Evolutionary conservation across 2,888 invertebrate species (phyloP).

Genomic region (Torymus texanus): DNA sequence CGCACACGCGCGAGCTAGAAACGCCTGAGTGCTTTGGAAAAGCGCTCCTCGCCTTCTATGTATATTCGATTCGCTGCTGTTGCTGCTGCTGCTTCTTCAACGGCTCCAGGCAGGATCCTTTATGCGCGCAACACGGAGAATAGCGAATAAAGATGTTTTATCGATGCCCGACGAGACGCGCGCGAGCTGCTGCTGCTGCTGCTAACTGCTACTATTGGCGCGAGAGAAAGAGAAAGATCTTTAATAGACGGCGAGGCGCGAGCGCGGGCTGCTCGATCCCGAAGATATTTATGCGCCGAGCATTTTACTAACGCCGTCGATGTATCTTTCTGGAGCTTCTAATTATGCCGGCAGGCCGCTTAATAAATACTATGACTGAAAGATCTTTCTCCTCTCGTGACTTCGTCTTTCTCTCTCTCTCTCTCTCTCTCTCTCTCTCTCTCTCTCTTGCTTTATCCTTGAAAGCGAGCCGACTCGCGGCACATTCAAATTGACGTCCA

Average conservation of each 20-base stretch:
- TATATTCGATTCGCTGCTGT: not conserved
- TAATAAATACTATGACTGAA: slow-evolving; percentile 29
- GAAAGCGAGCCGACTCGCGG: not conserved
- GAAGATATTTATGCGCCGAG: slow-evolving; percentile 42
- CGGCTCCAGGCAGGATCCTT: not conserved
- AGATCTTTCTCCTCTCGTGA: too few species aligned
- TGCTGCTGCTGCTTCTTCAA: not conserved
- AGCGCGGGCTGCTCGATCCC: slow-evolving; percentile 6
- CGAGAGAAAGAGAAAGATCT: slow-evolving; percentile 16
- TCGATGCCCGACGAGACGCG: slow-evolving; percentile 13
- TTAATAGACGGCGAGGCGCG: slow-evolving; percentile 24
- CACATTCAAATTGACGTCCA: slow-evolving; percentile 2
- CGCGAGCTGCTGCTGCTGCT: not conserved
- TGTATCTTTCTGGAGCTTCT: slow-evolving; percentile 26
- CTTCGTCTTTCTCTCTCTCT: too few species aligned
- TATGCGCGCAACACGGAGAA: slow-evolving; percentile 42
- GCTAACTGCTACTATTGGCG: too few species aligned
- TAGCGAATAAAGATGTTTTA: slow-evolving; percentile 51
- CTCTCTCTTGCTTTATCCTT: not conserved
- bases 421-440: too few species aligned
- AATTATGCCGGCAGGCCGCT: slow-evolving; percentile 45
- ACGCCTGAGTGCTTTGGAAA: slow-evolving; percentile 3
- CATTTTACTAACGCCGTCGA: slow-evolving; percentile 12
- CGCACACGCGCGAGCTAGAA: not conserved
- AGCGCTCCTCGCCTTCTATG: not conserved